These are phyloP conservation scores for Terrapene triunguis DNA, from an alignment of 2,113 vertebrate genomes.

Conservation along the genomic window DNA sequence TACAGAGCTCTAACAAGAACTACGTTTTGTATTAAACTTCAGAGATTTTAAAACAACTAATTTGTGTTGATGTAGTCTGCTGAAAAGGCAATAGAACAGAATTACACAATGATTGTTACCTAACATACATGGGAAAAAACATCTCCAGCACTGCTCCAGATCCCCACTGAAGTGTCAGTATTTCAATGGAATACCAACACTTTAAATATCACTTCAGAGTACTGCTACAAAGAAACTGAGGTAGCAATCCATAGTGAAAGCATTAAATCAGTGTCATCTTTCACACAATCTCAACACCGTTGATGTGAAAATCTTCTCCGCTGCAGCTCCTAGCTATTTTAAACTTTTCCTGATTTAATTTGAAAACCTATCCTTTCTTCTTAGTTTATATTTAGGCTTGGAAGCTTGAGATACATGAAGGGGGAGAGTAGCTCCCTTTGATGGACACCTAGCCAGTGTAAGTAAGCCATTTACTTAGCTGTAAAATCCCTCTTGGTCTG, in stretches of 20 bases:
- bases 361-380: not conserved
- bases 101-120: not conserved
- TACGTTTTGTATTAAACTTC: not conserved
- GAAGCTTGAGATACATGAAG: not conserved
- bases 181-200: not conserved
- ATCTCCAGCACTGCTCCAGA: not conserved
- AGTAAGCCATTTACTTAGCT: too few species aligned
- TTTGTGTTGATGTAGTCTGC: not conserved
- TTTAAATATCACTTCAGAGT: not conserved
- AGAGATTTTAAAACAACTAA: not conserved
- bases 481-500: too few species aligned
- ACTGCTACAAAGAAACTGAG: not conserved
- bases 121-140: accelerated
- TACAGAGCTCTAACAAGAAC: not conserved
- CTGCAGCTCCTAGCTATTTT: not conserved
- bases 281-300: not conserved
- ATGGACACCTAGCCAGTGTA: too few species aligned
- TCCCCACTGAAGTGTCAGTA: not conserved
- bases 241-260: not conserved
- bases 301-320: not conserved
- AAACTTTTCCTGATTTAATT: not conserved
- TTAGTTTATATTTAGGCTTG: not conserved
- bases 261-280: not conserved
- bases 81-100: not conserved
- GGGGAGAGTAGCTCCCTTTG: too few species aligned